These are phyloP conservation scores for Drosophila grimshawi DNA, from an alignment of 1,140 invertebrate species.

Conservation along the genomic window DNA sequence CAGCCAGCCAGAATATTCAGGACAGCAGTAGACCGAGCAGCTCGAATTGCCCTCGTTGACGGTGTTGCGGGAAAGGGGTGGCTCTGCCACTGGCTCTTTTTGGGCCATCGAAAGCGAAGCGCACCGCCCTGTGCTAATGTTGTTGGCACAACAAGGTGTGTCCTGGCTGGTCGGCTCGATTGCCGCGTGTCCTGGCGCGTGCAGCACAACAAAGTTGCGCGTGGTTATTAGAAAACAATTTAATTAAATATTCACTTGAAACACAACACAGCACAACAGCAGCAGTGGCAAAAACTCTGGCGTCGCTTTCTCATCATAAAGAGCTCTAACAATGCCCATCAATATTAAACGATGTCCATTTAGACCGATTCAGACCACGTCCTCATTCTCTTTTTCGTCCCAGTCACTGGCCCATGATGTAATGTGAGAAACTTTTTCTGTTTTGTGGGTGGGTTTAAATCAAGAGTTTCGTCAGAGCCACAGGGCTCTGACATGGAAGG, in stretches of 20 bases:
- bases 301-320: conserved; percentile 74
- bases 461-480: conserved; percentile 15
- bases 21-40: conserved; percentile 6
- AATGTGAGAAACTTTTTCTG: conserved; percentile 73
- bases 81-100: conserved; percentile 50
- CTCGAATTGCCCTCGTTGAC: background rate
- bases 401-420: conserved; percentile 64
- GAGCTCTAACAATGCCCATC: conserved; percentile 74
- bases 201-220: conserved; percentile 73
- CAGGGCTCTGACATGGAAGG: conserved; percentile 14
- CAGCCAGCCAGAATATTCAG: conserved; percentile 19
- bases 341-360: conserved; percentile 82
- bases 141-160: conserved; percentile 84
- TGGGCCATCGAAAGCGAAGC: conserved; percentile 39
- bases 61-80: conserved; percentile 61
- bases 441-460: conserved; percentile 33
- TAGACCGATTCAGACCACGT: conserved; percentile 52
- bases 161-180: conserved; percentile 56
- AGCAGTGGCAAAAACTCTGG: conserved; percentile 30
- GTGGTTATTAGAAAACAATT: conserved; percentile 84
- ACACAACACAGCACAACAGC: conserved; percentile 38
- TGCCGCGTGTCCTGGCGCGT: conserved; percentile 76
- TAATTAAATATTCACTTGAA: conserved; percentile 84
- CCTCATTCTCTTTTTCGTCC: conserved; percentile 36
- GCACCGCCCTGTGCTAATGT: conserved; percentile 69